These are phyloP conservation scores for Eudorcas thomsonii DNA, from an alignment of 2,113 vertebrate species.

Conservation along the genomic window DNA sequence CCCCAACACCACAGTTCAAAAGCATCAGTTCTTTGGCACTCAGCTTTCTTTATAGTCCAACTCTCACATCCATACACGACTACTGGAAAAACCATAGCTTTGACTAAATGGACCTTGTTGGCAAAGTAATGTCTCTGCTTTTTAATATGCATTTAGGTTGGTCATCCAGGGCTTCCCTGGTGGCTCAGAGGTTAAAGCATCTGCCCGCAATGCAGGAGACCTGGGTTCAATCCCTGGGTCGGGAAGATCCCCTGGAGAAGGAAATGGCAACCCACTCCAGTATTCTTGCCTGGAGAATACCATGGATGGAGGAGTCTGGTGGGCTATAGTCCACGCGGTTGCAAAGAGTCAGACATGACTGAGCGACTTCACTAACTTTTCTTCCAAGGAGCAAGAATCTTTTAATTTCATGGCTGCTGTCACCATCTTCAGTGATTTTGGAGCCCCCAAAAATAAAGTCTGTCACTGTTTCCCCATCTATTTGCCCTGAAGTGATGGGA, in stretches of 20 bases:
- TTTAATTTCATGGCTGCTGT: background rate
- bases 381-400: background rate
- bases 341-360: too few species aligned
- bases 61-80: background rate
- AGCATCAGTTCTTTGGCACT: background rate
- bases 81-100: background rate
- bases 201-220: too few species aligned
- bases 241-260: too few species aligned
- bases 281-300: too few species aligned
- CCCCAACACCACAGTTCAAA: background rate
- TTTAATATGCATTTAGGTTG: background rate
- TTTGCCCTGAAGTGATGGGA: background rate
- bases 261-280: too few species aligned
- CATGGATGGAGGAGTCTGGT: too few species aligned
- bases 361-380: background rate
- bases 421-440: background rate
- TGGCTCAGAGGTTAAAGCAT: too few species aligned
- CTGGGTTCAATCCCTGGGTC: too few species aligned
- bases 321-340: too few species aligned
- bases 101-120: background rate
- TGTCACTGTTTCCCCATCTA: background rate
- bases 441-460: rapidly evolving
- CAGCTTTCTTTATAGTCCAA: background rate
- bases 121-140: background rate
- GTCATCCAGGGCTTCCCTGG: background rate